phyloP scores from a whole-genome alignment of 2,113 vertebrate genomes.

The Dromas ardeola region DNA sequence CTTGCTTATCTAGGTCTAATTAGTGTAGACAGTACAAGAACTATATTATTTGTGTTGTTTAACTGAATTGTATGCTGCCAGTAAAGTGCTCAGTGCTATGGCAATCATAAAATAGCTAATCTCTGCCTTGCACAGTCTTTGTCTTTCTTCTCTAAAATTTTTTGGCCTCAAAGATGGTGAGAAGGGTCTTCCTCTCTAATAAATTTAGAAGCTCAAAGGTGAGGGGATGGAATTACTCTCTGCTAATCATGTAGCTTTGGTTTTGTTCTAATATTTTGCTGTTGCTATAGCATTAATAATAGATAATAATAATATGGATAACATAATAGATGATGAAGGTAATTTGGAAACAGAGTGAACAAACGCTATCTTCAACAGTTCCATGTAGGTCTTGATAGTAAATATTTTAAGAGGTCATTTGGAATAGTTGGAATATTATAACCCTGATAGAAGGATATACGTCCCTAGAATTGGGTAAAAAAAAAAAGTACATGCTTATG shows the following conservation, averaged over 20 bases:
- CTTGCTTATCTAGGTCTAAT: neutral
- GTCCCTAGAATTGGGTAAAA: neutral
- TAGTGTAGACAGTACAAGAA: neutral
- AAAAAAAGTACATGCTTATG: neutral
- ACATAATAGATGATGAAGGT: neutral
- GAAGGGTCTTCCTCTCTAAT: neutral
- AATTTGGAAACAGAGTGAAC: neutral
- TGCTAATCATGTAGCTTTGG: neutral
- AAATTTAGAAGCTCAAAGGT: neutral
- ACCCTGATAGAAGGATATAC: neutral
- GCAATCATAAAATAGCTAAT: neutral
- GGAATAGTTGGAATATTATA: neutral
- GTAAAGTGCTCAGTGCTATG: neutral
- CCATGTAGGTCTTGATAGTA: neutral
- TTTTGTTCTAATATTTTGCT: neutral
- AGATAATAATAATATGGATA: neutral
- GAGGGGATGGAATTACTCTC: neutral
- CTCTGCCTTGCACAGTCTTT: neutral
- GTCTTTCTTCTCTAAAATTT: neutral
- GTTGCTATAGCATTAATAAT: neutral
- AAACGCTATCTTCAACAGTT: neutral
- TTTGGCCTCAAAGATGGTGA: neutral
- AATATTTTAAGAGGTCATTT: neutral
- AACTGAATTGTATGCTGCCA: neutral
- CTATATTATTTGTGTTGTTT: neutral